Evolutionary conservation across 2,113 vertebrate species (phyloP).

Genomic region (Thomomys bottae): DNA sequence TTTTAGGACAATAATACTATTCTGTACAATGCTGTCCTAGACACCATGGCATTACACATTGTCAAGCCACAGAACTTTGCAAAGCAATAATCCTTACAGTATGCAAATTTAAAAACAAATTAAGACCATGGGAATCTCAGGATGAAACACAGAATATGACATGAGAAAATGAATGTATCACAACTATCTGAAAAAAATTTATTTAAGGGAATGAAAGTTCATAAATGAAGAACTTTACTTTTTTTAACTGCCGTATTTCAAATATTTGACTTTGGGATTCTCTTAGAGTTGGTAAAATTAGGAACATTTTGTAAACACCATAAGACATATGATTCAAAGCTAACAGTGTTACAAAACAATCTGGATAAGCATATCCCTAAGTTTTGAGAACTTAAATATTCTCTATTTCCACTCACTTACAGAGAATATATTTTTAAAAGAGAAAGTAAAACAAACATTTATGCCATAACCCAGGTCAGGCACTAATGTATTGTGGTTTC

Average conservation of each 20-base stretch:
- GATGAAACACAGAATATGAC: constrained; percentile 9
- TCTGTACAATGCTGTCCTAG: neutral
- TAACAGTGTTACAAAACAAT: neutral
- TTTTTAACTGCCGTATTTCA: neutral
- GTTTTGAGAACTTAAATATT: constrained; percentile 6
- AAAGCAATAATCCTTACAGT: neutral
- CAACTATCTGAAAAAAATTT: neutral
- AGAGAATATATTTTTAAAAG: constrained; percentile 18
- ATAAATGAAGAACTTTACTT: neutral
- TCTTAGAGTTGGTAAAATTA: neutral
- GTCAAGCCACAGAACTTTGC: neutral
- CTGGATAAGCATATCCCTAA: neutral
- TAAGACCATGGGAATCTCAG: neutral
- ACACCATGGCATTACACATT: neutral
- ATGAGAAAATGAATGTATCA: neutral
- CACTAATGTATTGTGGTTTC: neutral
- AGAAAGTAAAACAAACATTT: constrained; percentile 19
- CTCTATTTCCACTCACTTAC: neutral
- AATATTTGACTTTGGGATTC: neutral
- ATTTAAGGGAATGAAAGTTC: neutral
- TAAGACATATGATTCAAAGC: too few species aligned
- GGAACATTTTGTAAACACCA: neutral
- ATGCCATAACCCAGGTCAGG: neutral
- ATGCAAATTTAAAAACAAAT: neutral
- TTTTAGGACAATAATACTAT: neutral